Evolutionary conservation across 2,888 invertebrate genomes (phyloP), one percentile per base, ranked within the genome.

Genomic region (Amphipoea lucens): DNA sequence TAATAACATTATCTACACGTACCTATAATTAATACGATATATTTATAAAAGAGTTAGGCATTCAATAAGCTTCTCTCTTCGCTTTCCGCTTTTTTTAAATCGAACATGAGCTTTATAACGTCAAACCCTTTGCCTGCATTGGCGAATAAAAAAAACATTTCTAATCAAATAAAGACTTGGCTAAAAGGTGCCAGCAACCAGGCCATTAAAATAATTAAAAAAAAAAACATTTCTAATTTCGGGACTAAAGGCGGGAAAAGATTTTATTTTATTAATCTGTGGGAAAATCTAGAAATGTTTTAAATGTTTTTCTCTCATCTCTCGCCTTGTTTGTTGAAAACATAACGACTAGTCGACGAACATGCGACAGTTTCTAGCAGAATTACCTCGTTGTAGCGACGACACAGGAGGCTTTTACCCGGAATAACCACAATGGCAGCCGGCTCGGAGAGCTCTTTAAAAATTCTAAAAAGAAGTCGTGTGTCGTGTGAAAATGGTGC

Each of bases 381-480:
- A 87, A 80, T 88, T 85, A 81, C 62, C 75, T 83, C 78, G 86
- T 85, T 86, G 84, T 86, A 63, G 88, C 65, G 79, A 80, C 78
- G 79, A 82, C 82, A 88, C 68, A 78, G 82, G 48, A 76, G 76
- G 84, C 79, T 87, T 89, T 84, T 84, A 86, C 84, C 82, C 84
- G 45, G 76, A 90, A 89, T 89, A 90, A 84, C 90, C 86, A 89
- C 89, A 89, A 89, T 84, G 66, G 88, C 76, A 54, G 79, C 76
- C 73, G 62, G 66, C 90, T 89, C 78, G 23, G 81, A 86, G 86
- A 89, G 88, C 86, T 90, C 90, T 89, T 89, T 82, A 85, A 90
- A 87, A 90, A 83, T 87, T 88, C 89, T 89, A 82, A 89, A 88
- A 88, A 88, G 87, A 88, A 79, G 79, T 83, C 66, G 80, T 84